These are phyloP conservation scores for Orchesella flavescens DNA, from an alignment of 2,888 invertebrate genomes.

Conservation along the genomic window DNA sequence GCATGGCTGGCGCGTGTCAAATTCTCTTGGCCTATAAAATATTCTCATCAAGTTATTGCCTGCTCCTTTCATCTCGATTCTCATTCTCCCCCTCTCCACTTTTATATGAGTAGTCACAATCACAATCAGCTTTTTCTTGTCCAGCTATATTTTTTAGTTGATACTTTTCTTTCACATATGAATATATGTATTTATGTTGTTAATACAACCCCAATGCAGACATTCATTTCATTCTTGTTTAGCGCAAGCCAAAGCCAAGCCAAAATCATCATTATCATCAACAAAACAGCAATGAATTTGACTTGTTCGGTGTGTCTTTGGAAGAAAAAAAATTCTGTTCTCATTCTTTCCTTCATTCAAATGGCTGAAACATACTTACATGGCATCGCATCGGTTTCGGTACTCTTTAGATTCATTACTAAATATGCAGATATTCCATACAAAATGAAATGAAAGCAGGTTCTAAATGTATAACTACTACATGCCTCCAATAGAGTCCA, in stretches of 20 bases:
- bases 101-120: not conserved
- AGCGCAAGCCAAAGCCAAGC: conserved; percentile 46
- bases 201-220: too few relatives aligned
- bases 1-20: conserved; percentile 71
- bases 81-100: not conserved
- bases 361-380: conserved; percentile 47
- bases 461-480: not conserved
- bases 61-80: conserved; percentile 22
- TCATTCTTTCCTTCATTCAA: conserved; percentile 38
- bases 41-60: conserved; percentile 71
- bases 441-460: not conserved
- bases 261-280: conserved; percentile 38
- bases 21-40: conserved; percentile 69
- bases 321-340: conserved; percentile 44
- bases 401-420: too few relatives aligned
- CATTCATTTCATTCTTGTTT: not conserved
- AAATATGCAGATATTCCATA: too few relatives aligned
- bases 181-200: too few relatives aligned
- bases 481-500: conserved; percentile 55
- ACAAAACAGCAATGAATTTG: conserved; percentile 14
- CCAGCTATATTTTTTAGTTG: conserved; percentile 20
- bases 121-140: conserved; percentile 41
- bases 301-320: conserved; percentile 28
- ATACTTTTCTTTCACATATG: not conserved
- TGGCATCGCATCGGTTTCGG: too few relatives aligned